Base-by-base conservation (phyloP, 1,140 invertebrate genomes). In the Brachionus asplanchnoidis region DNA sequence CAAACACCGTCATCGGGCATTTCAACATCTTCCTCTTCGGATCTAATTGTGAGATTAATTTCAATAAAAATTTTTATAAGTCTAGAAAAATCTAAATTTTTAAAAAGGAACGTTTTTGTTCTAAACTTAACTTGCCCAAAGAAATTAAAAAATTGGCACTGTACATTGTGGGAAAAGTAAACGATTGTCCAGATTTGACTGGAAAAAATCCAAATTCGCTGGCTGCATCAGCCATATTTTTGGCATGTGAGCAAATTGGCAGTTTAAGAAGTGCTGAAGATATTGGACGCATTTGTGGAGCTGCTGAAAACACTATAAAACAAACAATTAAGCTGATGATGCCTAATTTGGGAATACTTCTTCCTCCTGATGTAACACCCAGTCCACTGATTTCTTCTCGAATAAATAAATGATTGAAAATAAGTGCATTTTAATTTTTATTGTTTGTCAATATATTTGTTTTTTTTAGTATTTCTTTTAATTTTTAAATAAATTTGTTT, bases 171-270 rank as follows among this genome's bases (percentile, higher is more conserved):
- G 92, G 94, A 85, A 97, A 96, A 89, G 97, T 97, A 66, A 96
- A 97, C 0, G 97, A 99, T 88, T 90, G 98, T 88, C 97, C 99
- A 88, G 95, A 99, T 88, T 97, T 99, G 11, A 95, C 97, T 85
- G 97, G 97, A n/a, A 92, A 97, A 87, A 99, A 97, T 86, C 98
- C 98, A 0, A 98, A 99, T 86, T 99, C 97, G 0, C 96, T 99
- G 2, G 96, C 98, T 0, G 98, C 98, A 44, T 97, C 98, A 66
- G 97, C 98, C 68, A 99, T 99, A 87, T 99, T 99, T 88, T 99
- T 99, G 97, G 97, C 98, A 1, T 98, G 96, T 53, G 95, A 97
- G 90, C 94, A 96, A 5, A 98, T 97, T 0, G 95, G 95, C 86
- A 94, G 65, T 60, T 5, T 60, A 12, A 40, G 73, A 44, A 78